A percentile compares a stretch with the other conserved stretches of the same genome.
Evolutionary conservation across 2,797 vertebrate species (phyloP).

Genomic region (Thunnus albacares): DNA sequence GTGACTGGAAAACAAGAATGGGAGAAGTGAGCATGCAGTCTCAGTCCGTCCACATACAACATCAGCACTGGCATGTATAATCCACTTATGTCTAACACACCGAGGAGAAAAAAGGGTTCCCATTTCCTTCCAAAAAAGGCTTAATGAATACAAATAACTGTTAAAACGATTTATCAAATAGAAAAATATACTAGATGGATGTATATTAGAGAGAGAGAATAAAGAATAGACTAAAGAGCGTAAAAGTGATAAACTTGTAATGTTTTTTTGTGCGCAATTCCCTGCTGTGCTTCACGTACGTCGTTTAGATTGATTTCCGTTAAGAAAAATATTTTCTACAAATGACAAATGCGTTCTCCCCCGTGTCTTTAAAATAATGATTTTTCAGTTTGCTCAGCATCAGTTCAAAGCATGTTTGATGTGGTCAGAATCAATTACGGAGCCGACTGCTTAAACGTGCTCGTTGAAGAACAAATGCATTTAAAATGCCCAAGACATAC

Average conservation of each 20-base stretch:
- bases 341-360: constrained; percentile 27
- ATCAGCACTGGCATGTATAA: constrained; percentile 36
- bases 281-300: not conserved
- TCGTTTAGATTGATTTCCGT: constrained; percentile 41
- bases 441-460: constrained; percentile 35
- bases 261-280: constrained; percentile 27
- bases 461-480: constrained; percentile 7
- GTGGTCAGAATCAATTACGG: constrained; percentile 38
- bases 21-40: constrained; percentile 60
- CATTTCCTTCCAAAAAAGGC: not conserved
- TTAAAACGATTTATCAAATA: constrained; percentile 7
- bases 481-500: not conserved
- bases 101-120: not conserved
- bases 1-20: constrained; percentile 89
- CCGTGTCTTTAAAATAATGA: constrained; percentile 15
- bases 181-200: constrained; percentile 24
- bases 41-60: constrained; percentile 21
- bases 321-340: constrained; percentile 15
- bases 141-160: constrained; percentile 5
- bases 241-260: not conserved
- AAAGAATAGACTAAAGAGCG: not conserved
- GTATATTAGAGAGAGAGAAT: not conserved
- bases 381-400: constrained; percentile 29
- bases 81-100: constrained; percentile 13
- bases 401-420: constrained; percentile 25